Base-by-base conservation (phyloP, 2,888 invertebrate genomes). In the Harpalus rubripes region DNA sequence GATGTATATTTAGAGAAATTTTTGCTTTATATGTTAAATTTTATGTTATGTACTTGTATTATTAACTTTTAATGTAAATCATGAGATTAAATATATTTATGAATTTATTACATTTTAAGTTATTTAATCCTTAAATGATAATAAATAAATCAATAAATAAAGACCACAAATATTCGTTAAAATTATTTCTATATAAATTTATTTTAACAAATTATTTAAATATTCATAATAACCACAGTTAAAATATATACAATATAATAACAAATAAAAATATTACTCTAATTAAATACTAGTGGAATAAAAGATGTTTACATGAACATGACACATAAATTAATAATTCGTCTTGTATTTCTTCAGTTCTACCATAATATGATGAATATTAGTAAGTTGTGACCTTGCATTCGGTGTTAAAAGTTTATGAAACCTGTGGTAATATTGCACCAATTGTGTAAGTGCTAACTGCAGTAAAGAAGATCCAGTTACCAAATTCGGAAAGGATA, bases 301-400 rank as follows among this genome's bases (percentile, higher is more conserved):
- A 44, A 74, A 78, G 32, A 4, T 1, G 22, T 32, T 22, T 32
- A 12, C 44, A 78, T n/a, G 6, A 32, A 74, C 18, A 52, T 12
- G 12, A 22, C n/a, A 52, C 52, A 52, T 7, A 74, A 74, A 83
- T 87, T 92, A 98, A 92, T 97, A 99, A 91, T 96, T 97, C 7
- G 98, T 98, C 92, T 99, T 99, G 92, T 99, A 99, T 92, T 99
- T 99, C 91, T 99, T 99, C 87, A 99, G 97, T 93, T 99, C 99
- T 1, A 99, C 98, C 98, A 99, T 99, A 85, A 99, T 96, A 86
- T 98, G 97, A 92, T 99, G 99, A 89, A 99, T 98, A 90, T 99
- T 99, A 3, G 99, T 98, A 81, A 99, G 93, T 90, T 99, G 98
- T 7, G 97, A 96, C 87, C 96, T 93, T 0, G 95, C 95, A 90